Evolutionary conservation across 2,888 invertebrate species (phyloP), one percentile per base, ranked within the genome.

Genomic region (Ferrisia virgata): DNA sequence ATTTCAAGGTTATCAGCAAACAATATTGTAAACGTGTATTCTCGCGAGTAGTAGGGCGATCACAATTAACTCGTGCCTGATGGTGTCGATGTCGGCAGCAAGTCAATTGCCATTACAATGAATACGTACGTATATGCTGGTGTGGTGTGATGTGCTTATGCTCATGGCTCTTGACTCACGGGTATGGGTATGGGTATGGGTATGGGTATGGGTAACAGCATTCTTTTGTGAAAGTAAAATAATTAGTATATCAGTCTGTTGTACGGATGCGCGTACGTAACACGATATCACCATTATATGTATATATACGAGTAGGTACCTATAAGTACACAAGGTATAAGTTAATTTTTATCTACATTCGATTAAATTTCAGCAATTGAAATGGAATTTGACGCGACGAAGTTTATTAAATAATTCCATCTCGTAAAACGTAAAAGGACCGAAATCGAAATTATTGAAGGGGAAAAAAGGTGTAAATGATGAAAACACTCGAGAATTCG

Each of bases 1-100:
- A 72, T 31, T 72, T 72, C 72, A 72, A 72, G 72, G 72, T 72
- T 33, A 72, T 18, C 33, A 18, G 72, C 33, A 72, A 72, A 72
- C 72, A 72, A 72, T 72, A 72, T 28, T 31, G 64, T 25, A 25
- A 64, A 64, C 64, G 64, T 64, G 28, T 72, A 33, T 72, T 33
- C n/a, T n/a, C 64, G 64, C 28, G 28, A 64, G 31, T 31, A 64
- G 64, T 72, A 33, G 72, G 28, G 28, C 13, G n/a, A 72, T 33
- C 33, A n/a, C 33, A 72, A 31, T 72, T 72, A 33, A 28, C 72
- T 72, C 72, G 72, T 72, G 72, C 33, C 3, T 36, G 72, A 72
- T 25, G 72, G 72, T 72, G 72, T 72, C 72, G 72, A 33, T 36
- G 72, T 47, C 47, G 47, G 47, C 47, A 18, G 11, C 2, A 33